A percentile compares a stretch with the other conserved stretches of the same genome.
These are phyloP conservation scores for Spheniscus mendiculus DNA, from an alignment of 2,113 vertebrate species.

Conservation along the genomic window DNA sequence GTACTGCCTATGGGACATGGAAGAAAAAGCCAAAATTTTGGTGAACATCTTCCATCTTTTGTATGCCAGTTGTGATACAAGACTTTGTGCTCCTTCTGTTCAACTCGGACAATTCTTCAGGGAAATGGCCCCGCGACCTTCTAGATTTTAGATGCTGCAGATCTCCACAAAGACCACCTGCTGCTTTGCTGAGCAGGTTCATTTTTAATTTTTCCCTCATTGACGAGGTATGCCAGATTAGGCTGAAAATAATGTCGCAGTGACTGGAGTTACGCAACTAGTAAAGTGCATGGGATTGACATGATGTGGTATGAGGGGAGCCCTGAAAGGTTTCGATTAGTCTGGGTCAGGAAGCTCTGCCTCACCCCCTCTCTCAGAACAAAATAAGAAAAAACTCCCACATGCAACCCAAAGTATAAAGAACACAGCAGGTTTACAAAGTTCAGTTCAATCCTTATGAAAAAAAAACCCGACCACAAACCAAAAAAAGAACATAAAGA, in stretches of 20 bases:
- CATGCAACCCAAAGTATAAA: background rate
- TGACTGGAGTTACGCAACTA: background rate
- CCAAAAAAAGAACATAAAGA: background rate
- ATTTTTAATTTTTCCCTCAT: background rate
- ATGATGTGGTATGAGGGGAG: background rate
- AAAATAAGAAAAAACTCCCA: background rate
- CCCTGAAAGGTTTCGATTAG: background rate
- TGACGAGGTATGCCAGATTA: fast-evolving
- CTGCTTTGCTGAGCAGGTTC: background rate
- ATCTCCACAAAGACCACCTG: background rate
- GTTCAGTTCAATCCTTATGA: background rate
- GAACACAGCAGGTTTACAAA: background rate
- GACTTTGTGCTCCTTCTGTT: background rate
- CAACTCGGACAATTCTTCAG: background rate
- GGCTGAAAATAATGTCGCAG: background rate
- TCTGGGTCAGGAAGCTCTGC: background rate
- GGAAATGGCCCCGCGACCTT: background rate
- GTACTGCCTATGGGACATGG: background rate
- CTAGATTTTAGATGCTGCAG: background rate
- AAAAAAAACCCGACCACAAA: background rate
- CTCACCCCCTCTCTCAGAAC: background rate
- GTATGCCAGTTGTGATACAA: background rate
- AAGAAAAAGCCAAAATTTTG: background rate
- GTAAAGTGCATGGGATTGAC: background rate
- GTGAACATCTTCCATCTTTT: background rate